Percentiles rank a stretch among this genome's conserved stretches.
Conservation (phyloP, 2,113 vertebrate genomes). For the Eclectus roratus region DNA sequence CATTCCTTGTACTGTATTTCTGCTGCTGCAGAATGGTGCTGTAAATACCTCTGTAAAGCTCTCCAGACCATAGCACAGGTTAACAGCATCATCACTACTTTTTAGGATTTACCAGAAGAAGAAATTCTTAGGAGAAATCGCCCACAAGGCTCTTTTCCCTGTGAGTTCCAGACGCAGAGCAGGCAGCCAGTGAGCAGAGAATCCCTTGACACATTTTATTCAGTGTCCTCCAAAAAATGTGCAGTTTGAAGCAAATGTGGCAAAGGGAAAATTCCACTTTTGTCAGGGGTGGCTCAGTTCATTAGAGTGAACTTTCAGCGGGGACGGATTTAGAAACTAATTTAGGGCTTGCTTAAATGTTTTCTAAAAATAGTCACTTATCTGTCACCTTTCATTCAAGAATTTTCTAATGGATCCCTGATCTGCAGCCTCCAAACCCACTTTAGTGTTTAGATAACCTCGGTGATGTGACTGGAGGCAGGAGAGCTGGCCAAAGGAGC, state of each 20-base stretch:
- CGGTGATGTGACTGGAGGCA: background rate
- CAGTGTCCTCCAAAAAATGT: background rate
- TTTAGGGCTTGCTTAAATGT: constrained; percentile 26
- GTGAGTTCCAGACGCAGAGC: background rate
- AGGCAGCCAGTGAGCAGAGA: background rate
- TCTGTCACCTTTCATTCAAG: background rate
- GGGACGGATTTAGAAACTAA: constrained; percentile 47
- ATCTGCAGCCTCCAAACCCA: background rate
- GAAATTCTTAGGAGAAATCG: background rate
- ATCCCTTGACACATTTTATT: background rate
- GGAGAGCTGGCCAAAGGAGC: background rate
- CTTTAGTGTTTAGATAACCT: background rate
- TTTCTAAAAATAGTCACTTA: constrained; percentile 31
- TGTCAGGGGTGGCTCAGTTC: background rate
- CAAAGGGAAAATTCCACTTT: constrained; percentile 14
- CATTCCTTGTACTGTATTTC: fast-evolving
- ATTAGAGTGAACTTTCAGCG: background rate
- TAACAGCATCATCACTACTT: background rate
- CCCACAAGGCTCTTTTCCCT: background rate
- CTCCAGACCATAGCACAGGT: background rate
- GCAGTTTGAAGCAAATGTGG: background rate
- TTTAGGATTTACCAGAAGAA: background rate
- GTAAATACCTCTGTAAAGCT: background rate
- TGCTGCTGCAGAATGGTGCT: background rate
- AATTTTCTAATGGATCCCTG: background rate